Evolutionary conservation across 2,888 invertebrate genomes (phyloP).

Genomic region (Panzeria rudis): DNA sequence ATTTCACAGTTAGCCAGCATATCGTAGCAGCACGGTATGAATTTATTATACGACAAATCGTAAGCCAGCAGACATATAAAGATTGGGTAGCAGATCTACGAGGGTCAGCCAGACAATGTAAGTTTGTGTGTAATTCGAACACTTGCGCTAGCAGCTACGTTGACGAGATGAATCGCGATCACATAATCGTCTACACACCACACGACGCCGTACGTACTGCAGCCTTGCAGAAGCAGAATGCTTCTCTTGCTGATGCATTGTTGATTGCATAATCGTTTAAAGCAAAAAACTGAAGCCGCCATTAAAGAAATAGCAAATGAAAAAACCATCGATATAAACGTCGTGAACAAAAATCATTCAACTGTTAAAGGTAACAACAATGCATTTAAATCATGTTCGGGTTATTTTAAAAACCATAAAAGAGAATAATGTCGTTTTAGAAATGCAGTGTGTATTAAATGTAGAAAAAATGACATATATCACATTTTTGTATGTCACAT

Average conservation of each 20-base stretch:
- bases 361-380: not conserved
- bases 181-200: too few species aligned
- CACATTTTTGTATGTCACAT: slow-evolving; percentile 55
- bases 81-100: too few species aligned
- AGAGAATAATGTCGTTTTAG: slow-evolving; percentile 59
- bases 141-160: slow-evolving; percentile 49
- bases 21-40: too few species aligned
- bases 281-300: slow-evolving; percentile 40
- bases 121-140: not conserved
- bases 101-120: too few species aligned
- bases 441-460: slow-evolving; percentile 55
- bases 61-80: too few species aligned
- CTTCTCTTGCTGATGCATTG: slow-evolving; percentile 43
- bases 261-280: slow-evolving; percentile 39
- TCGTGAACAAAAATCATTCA: slow-evolving; percentile 15
- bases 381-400: slow-evolving; percentile 54
- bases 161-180: slow-evolving; percentile 68
- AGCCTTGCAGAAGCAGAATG: slow-evolving; percentile 29
- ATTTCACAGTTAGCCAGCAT: not conserved
- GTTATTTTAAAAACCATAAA: slow-evolving; percentile 45
- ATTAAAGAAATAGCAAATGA: slow-evolving; percentile 36
- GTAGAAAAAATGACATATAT: slow-evolving; percentile 58
- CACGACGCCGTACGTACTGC: slow-evolving; percentile 62
- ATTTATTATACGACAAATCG: too few species aligned
- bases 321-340: slow-evolving; percentile 47